Conservation (phyloP, 2,888 invertebrate species). For the Lycia hirtaria region DNA sequence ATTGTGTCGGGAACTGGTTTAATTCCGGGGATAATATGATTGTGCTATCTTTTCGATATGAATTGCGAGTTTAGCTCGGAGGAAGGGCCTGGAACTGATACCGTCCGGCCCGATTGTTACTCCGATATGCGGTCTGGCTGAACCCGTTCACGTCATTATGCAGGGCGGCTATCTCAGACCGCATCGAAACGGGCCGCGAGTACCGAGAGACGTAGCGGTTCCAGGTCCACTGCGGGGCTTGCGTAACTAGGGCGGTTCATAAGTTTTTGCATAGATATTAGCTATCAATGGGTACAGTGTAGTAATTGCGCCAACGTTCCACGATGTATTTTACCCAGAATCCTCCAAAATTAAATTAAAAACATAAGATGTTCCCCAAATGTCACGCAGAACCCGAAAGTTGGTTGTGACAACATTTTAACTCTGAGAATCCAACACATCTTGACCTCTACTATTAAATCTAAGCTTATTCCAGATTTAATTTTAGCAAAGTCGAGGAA, state of each 20-base stretch:
- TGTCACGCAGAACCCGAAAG: too few species aligned
- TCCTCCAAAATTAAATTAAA: too few species aligned
- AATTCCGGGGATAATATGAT: conserved; percentile 53
- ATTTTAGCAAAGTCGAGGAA: too few species aligned
- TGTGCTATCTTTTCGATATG: conserved; percentile 45
- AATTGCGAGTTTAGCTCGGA: conserved; percentile 52
- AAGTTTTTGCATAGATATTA: conserved; percentile 72
- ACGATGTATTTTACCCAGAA: too few species aligned
- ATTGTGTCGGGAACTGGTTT: conserved; percentile 59
- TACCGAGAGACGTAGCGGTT: conserved; percentile 61
- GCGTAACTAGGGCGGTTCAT: conserved; percentile 64
- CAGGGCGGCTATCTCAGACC: conserved; percentile 52
- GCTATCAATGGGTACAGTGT: conserved; percentile 36
- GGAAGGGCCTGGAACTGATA: conserved; percentile 52
- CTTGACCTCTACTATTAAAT: too few species aligned
- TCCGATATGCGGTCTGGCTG: conserved; percentile 50
- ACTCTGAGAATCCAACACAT: too few species aligned
- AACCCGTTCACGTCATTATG: conserved; percentile 58
- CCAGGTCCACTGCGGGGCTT: conserved; percentile 60
- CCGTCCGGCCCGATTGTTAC: conserved; percentile 49
- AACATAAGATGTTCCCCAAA: too few species aligned
- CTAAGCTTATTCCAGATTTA: too few species aligned
- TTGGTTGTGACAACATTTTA: too few species aligned
- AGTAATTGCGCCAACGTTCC: too few species aligned
- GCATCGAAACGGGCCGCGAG: conserved; percentile 58